Evolutionary conservation across 1,140 invertebrate genomes (phyloP).

Genomic region (Listronotus bonariensis): DNA sequence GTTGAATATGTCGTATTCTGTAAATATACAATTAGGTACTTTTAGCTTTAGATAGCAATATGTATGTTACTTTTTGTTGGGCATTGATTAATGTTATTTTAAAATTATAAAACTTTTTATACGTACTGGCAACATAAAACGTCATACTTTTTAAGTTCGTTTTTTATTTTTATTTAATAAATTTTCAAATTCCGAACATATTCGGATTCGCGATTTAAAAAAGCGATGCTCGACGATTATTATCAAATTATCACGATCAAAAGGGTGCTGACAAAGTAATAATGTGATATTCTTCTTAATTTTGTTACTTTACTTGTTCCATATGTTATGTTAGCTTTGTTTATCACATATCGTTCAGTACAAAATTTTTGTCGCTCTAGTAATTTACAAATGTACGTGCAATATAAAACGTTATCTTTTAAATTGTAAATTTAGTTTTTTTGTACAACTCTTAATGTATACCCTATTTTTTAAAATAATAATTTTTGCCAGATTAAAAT

Average conservation of each 20-base stretch:
- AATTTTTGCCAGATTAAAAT: constrained; percentile 17
- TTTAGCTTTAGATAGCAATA: constrained; percentile 43
- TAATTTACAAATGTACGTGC: constrained; percentile 48
- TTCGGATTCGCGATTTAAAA: not conserved
- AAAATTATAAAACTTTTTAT: constrained; percentile 38
- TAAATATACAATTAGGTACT: constrained; percentile 23
- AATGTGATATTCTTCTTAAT: constrained; percentile 53
- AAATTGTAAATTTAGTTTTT: constrained; percentile 39
- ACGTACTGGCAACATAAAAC: constrained; percentile 17
- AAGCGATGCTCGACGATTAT: constrained; percentile 31
- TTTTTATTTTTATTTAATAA: not conserved
- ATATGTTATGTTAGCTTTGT: constrained; percentile 46
- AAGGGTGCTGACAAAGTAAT: constrained; percentile 51
- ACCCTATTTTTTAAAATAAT: constrained; percentile 11
- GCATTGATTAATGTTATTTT: constrained; percentile 45
- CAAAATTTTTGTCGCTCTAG: constrained; percentile 47
- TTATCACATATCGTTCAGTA: constrained; percentile 52
- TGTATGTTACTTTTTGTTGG: constrained; percentile 50
- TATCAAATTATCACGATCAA: constrained; percentile 39
- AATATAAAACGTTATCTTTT: constrained; percentile 49
- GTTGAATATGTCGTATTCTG: constrained; percentile 11
- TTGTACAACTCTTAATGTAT: constrained; percentile 20
- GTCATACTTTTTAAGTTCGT: constrained; percentile 13
- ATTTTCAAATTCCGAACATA: too few species aligned
- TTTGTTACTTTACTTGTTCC: constrained; percentile 52